These are phyloP conservation scores for Meiosimyza decipiens DNA, from an alignment of 2,888 invertebrate genomes.

Conservation along the genomic window DNA sequence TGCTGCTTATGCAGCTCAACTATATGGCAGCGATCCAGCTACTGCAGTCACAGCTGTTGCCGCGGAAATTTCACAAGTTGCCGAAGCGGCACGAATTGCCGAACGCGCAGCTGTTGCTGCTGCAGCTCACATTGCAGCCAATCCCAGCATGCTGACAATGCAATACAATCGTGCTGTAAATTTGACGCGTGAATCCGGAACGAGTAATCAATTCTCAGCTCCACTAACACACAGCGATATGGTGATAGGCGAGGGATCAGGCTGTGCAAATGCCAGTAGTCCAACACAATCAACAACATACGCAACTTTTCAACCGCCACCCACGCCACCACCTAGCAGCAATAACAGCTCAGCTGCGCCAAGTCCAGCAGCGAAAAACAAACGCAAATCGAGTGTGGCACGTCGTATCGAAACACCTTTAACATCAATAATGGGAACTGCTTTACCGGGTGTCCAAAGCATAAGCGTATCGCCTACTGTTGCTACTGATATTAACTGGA, in stretches of 20 bases:
- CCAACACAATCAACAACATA: neutral
- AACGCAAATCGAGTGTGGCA: constrained; percentile 50
- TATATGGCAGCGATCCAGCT: constrained; percentile 25
- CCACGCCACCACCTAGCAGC: constrained; percentile 46
- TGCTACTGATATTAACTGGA: constrained; percentile 10
- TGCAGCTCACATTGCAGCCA: constrained; percentile 9
- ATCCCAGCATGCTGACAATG: constrained; percentile 9
- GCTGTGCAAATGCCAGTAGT: constrained; percentile 11
- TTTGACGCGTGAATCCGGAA: constrained; percentile 17
- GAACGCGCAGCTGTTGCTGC: constrained; percentile 21
- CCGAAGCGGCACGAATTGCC: constrained; percentile 29
- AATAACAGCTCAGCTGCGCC: constrained; percentile 41
- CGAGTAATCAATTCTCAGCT: neutral
- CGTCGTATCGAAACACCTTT: constrained; percentile 47
- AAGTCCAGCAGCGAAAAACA: constrained; percentile 39
- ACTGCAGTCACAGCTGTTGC: constrained; percentile 6
- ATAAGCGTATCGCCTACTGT: neutral
- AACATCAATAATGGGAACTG: constrained; percentile 1
- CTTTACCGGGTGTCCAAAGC: neutral
- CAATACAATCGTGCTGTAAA: constrained; percentile 27
- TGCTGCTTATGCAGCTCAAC: constrained; percentile 45
- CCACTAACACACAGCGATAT: constrained; percentile 26
- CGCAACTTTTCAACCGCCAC: constrained; percentile 41
- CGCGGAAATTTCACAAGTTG: constrained; percentile 21
- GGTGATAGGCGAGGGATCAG: constrained; percentile 15